Conservation (phyloP, 1,140 invertebrate species). For the Lerema accius region DNA sequence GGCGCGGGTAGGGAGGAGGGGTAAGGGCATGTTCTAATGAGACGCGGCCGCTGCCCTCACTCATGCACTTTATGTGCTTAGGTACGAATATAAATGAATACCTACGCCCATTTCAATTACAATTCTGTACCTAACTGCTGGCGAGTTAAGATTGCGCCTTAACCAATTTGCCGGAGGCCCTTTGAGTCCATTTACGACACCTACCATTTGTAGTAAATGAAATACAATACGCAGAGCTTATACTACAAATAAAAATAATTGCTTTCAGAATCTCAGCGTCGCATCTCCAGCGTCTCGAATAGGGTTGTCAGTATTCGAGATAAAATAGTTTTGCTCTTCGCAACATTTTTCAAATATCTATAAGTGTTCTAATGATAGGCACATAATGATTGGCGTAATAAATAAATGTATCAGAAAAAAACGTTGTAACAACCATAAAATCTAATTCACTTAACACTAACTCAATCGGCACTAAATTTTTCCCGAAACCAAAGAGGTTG, state of each 20-base stretch:
- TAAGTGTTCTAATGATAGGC: too few relatives aligned
- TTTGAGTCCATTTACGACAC: neutral
- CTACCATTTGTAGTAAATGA: conserved; percentile 10
- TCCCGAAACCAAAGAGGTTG: conserved; percentile 54
- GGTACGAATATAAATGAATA: conserved; percentile 67
- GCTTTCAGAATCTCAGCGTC: neutral
- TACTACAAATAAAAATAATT: neutral
- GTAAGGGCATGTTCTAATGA: conserved; percentile 61
- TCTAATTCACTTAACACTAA: conserved; percentile 46
- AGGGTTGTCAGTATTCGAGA: neutral
- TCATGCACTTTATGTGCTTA: conserved; percentile 60
- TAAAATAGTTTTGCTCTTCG: too few relatives aligned
- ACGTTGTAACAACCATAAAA: conserved; percentile 4
- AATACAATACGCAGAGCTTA: neutral
- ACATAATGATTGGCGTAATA: too few relatives aligned
- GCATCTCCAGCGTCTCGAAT: neutral
- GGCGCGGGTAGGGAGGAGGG: conserved; percentile 38
- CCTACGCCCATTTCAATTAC: conserved; percentile 65
- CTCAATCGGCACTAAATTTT: conserved; percentile 52
- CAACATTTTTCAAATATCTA: too few relatives aligned
- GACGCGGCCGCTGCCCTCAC: conserved; percentile 66
- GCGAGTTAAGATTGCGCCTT: conserved; percentile 11
- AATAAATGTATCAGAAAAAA: too few relatives aligned
- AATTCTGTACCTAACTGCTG: conserved; percentile 23
- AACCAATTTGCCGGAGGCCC: conserved; percentile 7